phyloP scores from a whole-genome alignment of 2,113 vertebrate genomes.

The Suncus etruscus region DNA sequence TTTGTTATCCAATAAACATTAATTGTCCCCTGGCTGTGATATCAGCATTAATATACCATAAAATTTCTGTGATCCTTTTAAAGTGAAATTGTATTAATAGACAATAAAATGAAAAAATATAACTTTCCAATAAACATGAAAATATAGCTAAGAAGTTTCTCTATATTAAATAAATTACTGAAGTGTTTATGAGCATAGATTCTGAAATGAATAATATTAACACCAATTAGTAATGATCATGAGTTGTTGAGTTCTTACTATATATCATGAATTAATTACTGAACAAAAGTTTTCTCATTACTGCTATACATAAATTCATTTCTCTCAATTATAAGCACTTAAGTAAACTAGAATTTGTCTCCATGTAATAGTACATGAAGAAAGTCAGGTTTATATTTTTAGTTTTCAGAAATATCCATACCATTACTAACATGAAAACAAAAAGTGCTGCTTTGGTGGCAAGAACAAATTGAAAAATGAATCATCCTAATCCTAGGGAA shows the following conservation, averaged over 20 bases:
- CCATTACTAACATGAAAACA: not conserved
- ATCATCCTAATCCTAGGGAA: not conserved
- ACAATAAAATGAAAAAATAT: constrained; percentile 4
- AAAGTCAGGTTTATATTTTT: not conserved
- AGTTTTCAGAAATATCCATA: not conserved
- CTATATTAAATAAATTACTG: not conserved
- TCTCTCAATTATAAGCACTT: not conserved
- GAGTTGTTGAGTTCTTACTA: not conserved
- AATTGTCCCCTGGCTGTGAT: not conserved
- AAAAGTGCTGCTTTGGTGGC: not conserved
- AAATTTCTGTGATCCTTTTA: not conserved
- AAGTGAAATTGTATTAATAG: not conserved
- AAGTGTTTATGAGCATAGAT: not conserved
- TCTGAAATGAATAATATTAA: not conserved
- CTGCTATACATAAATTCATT: not conserved
- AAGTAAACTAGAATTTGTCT: not conserved
- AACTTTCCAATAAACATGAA: not conserved
- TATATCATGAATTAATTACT: not conserved
- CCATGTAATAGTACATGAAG: not conserved
- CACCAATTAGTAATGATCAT: not conserved
- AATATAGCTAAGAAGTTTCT: constrained; percentile 16
- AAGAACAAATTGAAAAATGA: not conserved
- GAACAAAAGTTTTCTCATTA: constrained; percentile 12
- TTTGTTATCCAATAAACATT: not conserved
- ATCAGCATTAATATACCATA: not conserved